Conservation (phyloP, 2,888 invertebrate species). For the Osedax frankpressi region DNA sequence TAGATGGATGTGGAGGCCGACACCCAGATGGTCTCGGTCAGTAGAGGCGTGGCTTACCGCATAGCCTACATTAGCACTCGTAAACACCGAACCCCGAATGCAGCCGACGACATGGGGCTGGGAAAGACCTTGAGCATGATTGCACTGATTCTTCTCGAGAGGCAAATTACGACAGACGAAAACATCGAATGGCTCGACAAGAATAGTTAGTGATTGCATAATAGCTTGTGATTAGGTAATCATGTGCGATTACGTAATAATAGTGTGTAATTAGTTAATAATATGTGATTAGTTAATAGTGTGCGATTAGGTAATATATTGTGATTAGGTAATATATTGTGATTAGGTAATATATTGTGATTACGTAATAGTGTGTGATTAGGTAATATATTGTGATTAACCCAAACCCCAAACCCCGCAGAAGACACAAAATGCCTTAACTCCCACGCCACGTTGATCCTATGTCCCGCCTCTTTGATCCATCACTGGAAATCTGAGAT, state of each 20-base stretch:
- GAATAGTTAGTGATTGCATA: neutral
- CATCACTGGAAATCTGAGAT: slow-evolving; percentile 80
- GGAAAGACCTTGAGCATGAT: slow-evolving; percentile 50
- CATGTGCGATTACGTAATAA: too few species aligned
- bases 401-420: slow-evolving; percentile 24
- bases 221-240: too few species aligned
- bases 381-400: neutral
- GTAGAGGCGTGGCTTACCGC: too few species aligned
- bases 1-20: too few species aligned
- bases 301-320: too few species aligned
- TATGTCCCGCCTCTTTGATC: slow-evolving; percentile 80
- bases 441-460: slow-evolving; percentile 55
- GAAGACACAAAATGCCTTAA: slow-evolving; percentile 33
- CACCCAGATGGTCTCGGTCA: too few species aligned
- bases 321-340: too few species aligned
- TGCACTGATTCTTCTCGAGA: slow-evolving; percentile 39
- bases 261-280: too few species aligned
- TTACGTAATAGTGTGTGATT: neutral
- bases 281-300: too few species aligned
- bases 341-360: neutral
- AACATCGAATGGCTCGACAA: slow-evolving; percentile 12
- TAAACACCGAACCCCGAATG: too few species aligned
- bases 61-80: too few species aligned
- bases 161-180: neutral
- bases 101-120: slow-evolving; percentile 51